Evolutionary conservation across 2,113 vertebrate genomes (phyloP).

Genomic region (Xyliphius kryptos): DNA sequence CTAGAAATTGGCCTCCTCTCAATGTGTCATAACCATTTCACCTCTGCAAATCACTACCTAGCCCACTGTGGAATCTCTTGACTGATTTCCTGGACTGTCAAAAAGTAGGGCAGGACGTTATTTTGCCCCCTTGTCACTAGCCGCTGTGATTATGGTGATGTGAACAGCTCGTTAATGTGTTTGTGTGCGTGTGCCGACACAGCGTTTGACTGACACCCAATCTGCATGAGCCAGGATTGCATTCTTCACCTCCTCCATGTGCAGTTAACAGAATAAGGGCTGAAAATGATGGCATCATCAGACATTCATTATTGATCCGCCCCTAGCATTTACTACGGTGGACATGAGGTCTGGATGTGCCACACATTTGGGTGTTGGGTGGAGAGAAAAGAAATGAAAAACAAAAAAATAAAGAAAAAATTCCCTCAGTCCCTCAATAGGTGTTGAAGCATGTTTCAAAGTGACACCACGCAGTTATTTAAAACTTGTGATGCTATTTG

Average conservation of each 20-base stretch:
- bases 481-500: conserved; percentile 33
- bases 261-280: conserved; percentile 43
- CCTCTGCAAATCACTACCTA: conserved; percentile 66
- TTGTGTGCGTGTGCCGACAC: conserved; percentile 53
- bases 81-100: conserved; percentile 62
- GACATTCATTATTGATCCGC: too few relatives aligned
- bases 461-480: conserved; percentile 30
- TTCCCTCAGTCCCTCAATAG: conserved; percentile 7
- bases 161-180: conserved; percentile 58
- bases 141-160: conserved; percentile 60
- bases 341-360: too few relatives aligned
- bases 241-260: conserved; percentile 37
- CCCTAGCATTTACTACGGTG: too few relatives aligned
- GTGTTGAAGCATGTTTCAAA: conserved; percentile 25
- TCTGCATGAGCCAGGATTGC: conserved; percentile 58
- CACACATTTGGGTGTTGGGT: too few relatives aligned
- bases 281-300: conserved; percentile 52
- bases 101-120: conserved; percentile 48
- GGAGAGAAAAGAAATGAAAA: too few relatives aligned
- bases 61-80: conserved; percentile 41
- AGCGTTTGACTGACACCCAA: conserved; percentile 62
- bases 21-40: conserved; percentile 52
- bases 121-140: conserved; percentile 56
- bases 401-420: too few relatives aligned
- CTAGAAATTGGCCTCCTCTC: conserved; percentile 58